Evolutionary conservation across 1,140 invertebrate species (phyloP), one percentile per base, ranked within the genome.

Genomic region (Achatina immaculata): DNA sequence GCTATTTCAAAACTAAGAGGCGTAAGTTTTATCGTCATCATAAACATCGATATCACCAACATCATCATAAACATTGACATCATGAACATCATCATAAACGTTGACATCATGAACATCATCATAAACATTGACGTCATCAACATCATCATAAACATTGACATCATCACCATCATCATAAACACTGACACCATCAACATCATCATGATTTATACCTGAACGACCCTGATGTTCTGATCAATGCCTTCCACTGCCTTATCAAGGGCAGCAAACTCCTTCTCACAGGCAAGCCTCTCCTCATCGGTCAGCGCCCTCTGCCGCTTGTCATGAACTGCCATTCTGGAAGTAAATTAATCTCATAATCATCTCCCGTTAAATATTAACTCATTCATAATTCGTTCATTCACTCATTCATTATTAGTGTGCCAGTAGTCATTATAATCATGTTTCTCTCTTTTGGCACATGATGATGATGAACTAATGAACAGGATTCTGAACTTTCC

Each of bases 221-320:
- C 6, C 58, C 48, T 36, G 51, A 65, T 62, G 36, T 36, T 48
- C 4, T 19, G 48, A 28, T 65, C 48, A 9, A 28, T 76, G 31
- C 28, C 36, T 40, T 76, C 55, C 36, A 6, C 55, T 4, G 6
- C 21, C 28, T 40, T 76, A 28, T 76, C 76, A 1, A 78, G 40
- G 65, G 76, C 58, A 7, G 76, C 76, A 28, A 78, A 66, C 31
- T 78, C 76, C 34, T 78, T 78, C 48, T 78, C 76, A 78, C 76
- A 78, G 16, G 62, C 76, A 14, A 78, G 42, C 38, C 76, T 66
- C 48, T 78, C 76, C 34, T 68, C 76, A 45, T 78, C 76, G 38
- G 34, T 78, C 4, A 19, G 21, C 2, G 43, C 76, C n/a, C 42
- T 40, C 38, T 78, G 76, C 14, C 76, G 21, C 36, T 78, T 78